A percentile compares a stretch with the other conserved stretches of the same genome.
These are phyloP conservation scores for Geodia barretti DNA, from an alignment of 37 sponge, comb jelly and placozoan genomes.

Conservation along the genomic window DNA sequence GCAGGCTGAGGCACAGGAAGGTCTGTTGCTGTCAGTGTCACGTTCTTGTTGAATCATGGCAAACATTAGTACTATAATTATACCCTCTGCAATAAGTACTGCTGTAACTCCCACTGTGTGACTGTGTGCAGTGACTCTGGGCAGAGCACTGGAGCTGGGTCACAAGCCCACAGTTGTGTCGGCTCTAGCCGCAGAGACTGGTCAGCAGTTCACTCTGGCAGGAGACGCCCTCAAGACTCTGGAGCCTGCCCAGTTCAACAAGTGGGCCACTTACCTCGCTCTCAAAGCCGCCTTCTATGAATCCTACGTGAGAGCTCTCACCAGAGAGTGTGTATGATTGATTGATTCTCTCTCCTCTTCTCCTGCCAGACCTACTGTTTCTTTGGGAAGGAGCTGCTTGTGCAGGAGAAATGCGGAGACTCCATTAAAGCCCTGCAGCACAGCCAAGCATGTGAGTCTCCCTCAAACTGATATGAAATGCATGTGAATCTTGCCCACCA, in stretches of 20 bases:
- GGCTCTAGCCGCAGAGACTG: constrained; percentile 84
- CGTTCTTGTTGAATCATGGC: neutral
- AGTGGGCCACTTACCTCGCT: constrained; percentile 85
- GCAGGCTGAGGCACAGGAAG: constrained; percentile 95
- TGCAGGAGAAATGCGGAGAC: constrained; percentile 96
- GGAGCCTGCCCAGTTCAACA: constrained; percentile 76
- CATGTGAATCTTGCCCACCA: neutral
- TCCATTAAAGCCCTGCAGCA: constrained; percentile 82
- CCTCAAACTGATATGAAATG: neutral
- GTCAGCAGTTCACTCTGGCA: constrained; percentile 74
- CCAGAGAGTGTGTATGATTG: neutral
- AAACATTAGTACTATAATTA: too few relatives aligned
- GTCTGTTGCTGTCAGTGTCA: constrained; percentile 14
- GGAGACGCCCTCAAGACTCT: constrained; percentile 84
- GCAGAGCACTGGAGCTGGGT: constrained; percentile 92
- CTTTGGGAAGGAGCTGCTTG: constrained; percentile 88
- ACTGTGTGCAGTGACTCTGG: constrained; percentile 72
- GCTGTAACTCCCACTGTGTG: neutral
- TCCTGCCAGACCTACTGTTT: constrained; percentile 86
- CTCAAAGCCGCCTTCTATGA: constrained; percentile 90
- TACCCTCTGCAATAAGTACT: too few relatives aligned
- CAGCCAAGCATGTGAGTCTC: constrained; percentile 79
- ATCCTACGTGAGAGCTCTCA: constrained; percentile 68
- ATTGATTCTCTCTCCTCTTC: neutral
- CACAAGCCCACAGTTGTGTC: constrained; percentile 91